Conservation (phyloP, 2,113 vertebrate genomes). For the Silurus meridionalis region DNA sequence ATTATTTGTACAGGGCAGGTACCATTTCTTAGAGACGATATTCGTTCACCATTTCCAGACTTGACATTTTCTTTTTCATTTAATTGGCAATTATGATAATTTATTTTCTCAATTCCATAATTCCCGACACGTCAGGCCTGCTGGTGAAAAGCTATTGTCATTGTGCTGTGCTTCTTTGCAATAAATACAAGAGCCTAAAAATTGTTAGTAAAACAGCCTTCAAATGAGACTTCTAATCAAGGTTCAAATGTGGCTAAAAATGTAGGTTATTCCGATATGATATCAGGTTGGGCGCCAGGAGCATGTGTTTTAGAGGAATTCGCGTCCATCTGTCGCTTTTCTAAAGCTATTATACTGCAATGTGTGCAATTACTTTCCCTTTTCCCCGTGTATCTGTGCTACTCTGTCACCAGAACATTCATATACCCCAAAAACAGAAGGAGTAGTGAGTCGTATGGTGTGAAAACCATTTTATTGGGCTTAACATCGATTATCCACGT, state of each 20-base stretch:
- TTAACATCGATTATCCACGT: neutral
- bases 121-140: slow-evolving; percentile 30
- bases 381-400: neutral
- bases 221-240: slow-evolving; percentile 9
- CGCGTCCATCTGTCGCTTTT: neutral
- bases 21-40: slow-evolving; percentile 41
- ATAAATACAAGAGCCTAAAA: slow-evolving; percentile 54
- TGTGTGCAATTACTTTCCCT: slow-evolving; percentile 7
- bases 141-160: slow-evolving; percentile 62
- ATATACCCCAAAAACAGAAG: neutral
- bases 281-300: neutral
- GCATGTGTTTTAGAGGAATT: slow-evolving; percentile 20
- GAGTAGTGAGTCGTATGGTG: neutral
- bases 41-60: slow-evolving; percentile 58
- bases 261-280: slow-evolving; percentile 2
- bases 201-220: slow-evolving; percentile 32
- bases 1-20: slow-evolving; percentile 37
- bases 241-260: slow-evolving; percentile 7
- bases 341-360: neutral
- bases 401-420: neutral
- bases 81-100: slow-evolving; percentile 15
- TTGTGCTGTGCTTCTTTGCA: slow-evolving; percentile 70
- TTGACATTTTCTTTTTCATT: slow-evolving; percentile 38
- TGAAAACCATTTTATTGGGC: neutral
- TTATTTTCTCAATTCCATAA: neutral